Percentiles rank a stretch among this genome's conserved stretches.
Conservation (phyloP, 1,140 invertebrate genomes). For the Leptopilina boulardi region DNA sequence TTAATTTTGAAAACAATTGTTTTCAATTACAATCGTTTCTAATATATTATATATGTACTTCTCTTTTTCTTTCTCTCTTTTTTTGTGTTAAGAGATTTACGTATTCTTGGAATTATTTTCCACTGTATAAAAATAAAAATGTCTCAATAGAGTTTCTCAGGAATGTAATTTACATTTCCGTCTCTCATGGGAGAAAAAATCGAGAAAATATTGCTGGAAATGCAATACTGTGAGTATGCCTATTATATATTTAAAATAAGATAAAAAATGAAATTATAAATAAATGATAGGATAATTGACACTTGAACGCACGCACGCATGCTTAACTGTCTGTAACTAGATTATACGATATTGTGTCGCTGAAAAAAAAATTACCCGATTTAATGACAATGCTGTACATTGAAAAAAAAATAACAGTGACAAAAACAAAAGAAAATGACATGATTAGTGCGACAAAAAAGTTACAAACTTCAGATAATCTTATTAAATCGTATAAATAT, state of each 20-base stretch:
- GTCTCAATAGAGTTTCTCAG: neutral
- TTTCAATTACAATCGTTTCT: too few species aligned
- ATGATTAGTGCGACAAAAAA: constrained; percentile 33
- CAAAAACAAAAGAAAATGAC: constrained; percentile 48
- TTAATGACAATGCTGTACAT: constrained; percentile 49
- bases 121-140: constrained; percentile 10
- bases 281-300: constrained; percentile 40
- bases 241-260: constrained; percentile 32
- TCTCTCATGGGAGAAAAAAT: constrained; percentile 38
- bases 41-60: too few species aligned
- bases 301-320: constrained; percentile 16
- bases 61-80: neutral
- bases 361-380: constrained; percentile 40
- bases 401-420: constrained; percentile 45
- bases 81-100: neutral
- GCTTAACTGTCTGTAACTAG: constrained; percentile 44
- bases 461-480: constrained; percentile 35
- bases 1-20: neutral
- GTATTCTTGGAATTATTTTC: constrained; percentile 40
- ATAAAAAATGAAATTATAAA: constrained; percentile 32
- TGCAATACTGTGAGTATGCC: constrained; percentile 32
- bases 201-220: constrained; percentile 45
- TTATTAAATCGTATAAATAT: constrained; percentile 57
- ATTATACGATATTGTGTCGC: constrained; percentile 44
- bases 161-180: constrained; percentile 40